Evolutionary conservation across 1,140 invertebrate species (phyloP), one percentile per base, ranked within the genome.

Genomic region (Ceratina australensis): DNA sequence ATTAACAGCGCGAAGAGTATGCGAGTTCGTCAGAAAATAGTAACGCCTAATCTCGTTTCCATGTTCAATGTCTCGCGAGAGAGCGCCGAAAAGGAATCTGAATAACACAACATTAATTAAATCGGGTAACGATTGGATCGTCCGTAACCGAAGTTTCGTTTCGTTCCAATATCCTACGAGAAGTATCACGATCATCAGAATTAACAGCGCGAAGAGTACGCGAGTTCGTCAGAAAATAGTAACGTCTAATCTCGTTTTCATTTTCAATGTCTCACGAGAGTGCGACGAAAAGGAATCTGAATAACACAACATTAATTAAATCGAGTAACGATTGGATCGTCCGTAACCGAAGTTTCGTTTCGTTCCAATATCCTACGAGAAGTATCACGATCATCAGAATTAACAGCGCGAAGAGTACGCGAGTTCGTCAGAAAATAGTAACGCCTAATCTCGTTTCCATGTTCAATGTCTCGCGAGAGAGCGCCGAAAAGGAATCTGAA

Each of bases 241-340:
- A 63, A 64, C 16, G 20, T 5, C 24, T 20, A 33, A 59, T 71
- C 28, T 24, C 42, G 20, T 42, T 49, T 24, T 18, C 42, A 5
- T 18, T 24, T 24, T 52, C 50, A n/a, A n/a, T n/a, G n/a, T n/a
- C n/a, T n/a, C n/a, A n/a, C n/a, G n/a, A n/a, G n/a, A n/a, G n/a
- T n/a, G n/a, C n/a, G n/a, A n/a, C n/a, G n/a, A n/a, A n/a, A n/a
- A n/a, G n/a, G n/a, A n/a, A n/a, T n/a, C n/a, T n/a, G n/a, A n/a
- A n/a, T n/a, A n/a, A n/a, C n/a, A n/a, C n/a, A n/a, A n/a, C n/a
- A 57, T 60, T 63, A 64, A 74, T 71, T 66, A 78, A 83, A 82
- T 77, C 82, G 73, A 64, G 54, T 71, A 69, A 78, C 68, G 84
- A 74, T 63, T 75, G 61, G 77, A 68, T 60, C 59, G 3, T 18